Evolutionary conservation across 1,140 invertebrate species (phyloP), one percentile per base, ranked within the genome.

Genomic region (Drosophila teissieri): DNA sequence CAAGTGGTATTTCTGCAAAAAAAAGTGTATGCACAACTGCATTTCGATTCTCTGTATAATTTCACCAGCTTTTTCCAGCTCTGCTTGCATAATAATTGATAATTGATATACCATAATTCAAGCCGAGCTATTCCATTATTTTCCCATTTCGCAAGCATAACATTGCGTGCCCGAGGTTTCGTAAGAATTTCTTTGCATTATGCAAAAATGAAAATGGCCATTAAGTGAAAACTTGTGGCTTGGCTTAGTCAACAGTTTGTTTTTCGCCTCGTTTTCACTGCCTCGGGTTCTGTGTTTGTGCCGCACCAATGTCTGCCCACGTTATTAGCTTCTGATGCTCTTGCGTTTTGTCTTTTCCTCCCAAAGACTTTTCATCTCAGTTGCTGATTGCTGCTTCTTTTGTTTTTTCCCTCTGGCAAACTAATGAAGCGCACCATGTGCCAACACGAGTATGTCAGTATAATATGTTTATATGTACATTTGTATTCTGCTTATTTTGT

Each of bases 401-500:
- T 31, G 27, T 27, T 27, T 27, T 27, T 6, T 27, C 51, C 48
- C 70, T 63, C 54, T 52, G 73, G 61, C 57, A 67, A 72, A 74
- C 78, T 85, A 86, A 80, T 85, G 81, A 78, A 69, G 62, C 81
- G 46, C 52, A 42, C 54, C 63, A 82, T 82, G 67, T 77, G 73
- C 62, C 51, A 81, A 48, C 65, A 42, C 31, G 39, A 44, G 12
- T n/a, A n/a, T n/a, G n/a, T n/a, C 42, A 19, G 42, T n/a, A n/a
- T n/a, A n/a, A n/a, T n/a, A n/a, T n/a, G n/a, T n/a, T n/a, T n/a
- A n/a, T 19, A 44, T 31, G 3, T 31, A 3, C 14, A 14, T 39
- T 19, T 19, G 10, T 55, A 34, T 57, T 84, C 67, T 84, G 55
- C 80, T 80, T 77, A 64, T 80, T 77, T 77, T 19, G 51, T 52